Evolutionary conservation across 2,113 vertebrate species (phyloP).

Genomic region (Campylorhamphus procurvoides): DNA sequence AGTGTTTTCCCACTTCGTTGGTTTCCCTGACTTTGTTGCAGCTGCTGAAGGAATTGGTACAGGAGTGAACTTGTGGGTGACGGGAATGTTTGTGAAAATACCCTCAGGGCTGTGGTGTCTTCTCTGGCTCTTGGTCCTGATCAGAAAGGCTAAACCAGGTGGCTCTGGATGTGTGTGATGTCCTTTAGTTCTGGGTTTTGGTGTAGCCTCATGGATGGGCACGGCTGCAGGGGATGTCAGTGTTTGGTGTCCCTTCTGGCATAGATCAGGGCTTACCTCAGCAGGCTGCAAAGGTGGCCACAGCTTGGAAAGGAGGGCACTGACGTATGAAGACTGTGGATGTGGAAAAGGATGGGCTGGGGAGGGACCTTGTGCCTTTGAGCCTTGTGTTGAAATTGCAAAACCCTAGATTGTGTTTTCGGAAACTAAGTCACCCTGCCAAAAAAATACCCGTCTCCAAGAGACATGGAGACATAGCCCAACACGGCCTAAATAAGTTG

Average conservation of each 20-base stretch:
- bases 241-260: neutral
- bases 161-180: neutral
- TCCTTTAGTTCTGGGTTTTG: neutral
- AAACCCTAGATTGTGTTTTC: neutral
- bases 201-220: rapidly evolving
- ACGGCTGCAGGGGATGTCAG: rapidly evolving
- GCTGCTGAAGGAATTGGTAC: neutral
- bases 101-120: neutral
- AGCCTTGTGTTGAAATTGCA: neutral
- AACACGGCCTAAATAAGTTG: neutral
- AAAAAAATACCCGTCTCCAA: neutral
- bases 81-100: neutral
- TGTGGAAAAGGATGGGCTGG: neutral
- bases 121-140: neutral
- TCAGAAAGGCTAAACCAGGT: neutral
- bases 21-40: neutral
- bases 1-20: neutral
- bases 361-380: neutral
- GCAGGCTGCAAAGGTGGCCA: neutral
- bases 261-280: neutral
- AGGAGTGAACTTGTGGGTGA: neutral
- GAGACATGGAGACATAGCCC: neutral
- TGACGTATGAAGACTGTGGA: neutral
- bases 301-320: neutral
- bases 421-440: neutral